Evolutionary conservation across 1,140 invertebrate genomes (phyloP), one percentile per base, ranked within the genome.

Genomic region (Trichonephila clavipes): DNA sequence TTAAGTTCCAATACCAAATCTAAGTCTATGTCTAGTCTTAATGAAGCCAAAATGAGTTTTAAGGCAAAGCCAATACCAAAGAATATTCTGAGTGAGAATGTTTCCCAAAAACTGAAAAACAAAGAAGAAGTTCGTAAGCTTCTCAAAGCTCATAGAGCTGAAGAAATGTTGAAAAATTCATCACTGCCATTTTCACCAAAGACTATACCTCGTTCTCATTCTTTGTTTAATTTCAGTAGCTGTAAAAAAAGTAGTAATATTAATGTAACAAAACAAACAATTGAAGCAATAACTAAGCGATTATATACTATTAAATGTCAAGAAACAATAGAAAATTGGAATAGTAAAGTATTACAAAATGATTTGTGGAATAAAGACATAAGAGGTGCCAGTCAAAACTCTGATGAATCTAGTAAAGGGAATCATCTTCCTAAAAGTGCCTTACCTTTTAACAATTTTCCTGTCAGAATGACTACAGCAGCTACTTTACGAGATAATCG

Each of bases 1-100:
- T 59, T 86, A 24, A 51, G 51, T 77, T 40, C 21, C 21, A 18
- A 5, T 24, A 61, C 8, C 14, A 62, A 77, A 59, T 34, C 19
- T n/a, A 24, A 64, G 18, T 90, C 81, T 40, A 72, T 34, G 10
- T 72, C 69, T 34, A 16, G 3, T 18, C 28, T 72, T 14, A 12
- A 72, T 28, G 64, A 51, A 34, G 28, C 6, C 7, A 18, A 28
- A 72, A 59, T 40, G 40, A 24, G 34, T 10, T 91, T 94, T 66
- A 94, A 94, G 77, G 94, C 94, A 7, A 94, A 77, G 51, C 94
- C 94, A 28, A 19, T 91, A 5, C 94, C 94, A 24, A 86, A 87
- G 81, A 24, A 81, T 88, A 87, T 94, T 85, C 62, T 91, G 0
- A 66, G 82, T 69, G 58, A 87, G 16, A 91, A 86, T 64, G 21